A percentile compares a stretch with the other conserved stretches of the same genome.
Evolutionary conservation across 2,113 vertebrate species (phyloP).

Genomic region (Enhydra lutris): DNA sequence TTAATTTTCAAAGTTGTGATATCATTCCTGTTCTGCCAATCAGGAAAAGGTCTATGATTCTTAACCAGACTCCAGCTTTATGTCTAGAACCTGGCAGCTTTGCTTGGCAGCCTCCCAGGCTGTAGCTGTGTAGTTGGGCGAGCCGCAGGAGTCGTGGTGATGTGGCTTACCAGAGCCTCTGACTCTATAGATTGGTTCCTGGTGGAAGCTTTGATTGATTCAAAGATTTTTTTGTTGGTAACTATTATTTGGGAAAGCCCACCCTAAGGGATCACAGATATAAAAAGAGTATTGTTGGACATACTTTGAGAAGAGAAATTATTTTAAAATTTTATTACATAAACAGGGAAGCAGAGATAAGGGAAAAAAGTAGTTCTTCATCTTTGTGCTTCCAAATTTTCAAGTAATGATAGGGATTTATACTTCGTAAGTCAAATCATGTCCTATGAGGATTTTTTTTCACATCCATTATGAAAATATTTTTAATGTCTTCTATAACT

Average conservation of each 20-base stretch:
- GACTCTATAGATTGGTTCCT: not conserved
- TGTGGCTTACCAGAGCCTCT: not conserved
- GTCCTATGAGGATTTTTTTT: not conserved
- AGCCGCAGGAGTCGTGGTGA: not conserved
- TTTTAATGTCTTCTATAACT: constrained; percentile 26
- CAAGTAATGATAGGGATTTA: not conserved
- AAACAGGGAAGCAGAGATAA: not conserved
- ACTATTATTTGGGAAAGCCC: not conserved
- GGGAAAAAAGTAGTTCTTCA: not conserved
- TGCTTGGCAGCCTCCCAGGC: not conserved
- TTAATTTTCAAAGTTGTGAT: not conserved
- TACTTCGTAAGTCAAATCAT: not conserved
- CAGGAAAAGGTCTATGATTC: not conserved
- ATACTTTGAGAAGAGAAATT: constrained; percentile 8
- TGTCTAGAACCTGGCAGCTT: not conserved
- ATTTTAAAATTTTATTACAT: constrained; percentile 25
- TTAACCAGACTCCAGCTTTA: not conserved
- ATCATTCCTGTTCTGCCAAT: not conserved
- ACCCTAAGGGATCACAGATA: not conserved
- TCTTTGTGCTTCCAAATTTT: not conserved
- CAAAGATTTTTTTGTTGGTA: constrained; percentile 2
- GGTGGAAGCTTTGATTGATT: not conserved
- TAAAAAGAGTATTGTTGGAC: not conserved
- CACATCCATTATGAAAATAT: constrained; percentile 40
- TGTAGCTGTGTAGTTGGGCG: not conserved